These are phyloP conservation scores for Cheiracanthium punctorium DNA, from an alignment of 2,888 invertebrate species.

Conservation along the genomic window DNA sequence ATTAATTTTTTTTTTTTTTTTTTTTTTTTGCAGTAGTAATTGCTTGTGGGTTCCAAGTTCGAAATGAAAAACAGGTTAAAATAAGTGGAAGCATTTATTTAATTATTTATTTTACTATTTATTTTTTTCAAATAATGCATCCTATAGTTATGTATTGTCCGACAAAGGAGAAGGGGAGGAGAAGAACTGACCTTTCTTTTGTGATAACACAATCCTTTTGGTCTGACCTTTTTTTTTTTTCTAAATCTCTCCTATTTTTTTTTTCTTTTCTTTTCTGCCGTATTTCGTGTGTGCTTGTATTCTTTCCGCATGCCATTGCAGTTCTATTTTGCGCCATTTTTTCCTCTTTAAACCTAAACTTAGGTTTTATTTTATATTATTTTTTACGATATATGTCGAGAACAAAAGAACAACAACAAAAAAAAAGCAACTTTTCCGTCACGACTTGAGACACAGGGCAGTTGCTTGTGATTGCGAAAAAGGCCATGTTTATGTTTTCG, in stretches of 20 bases:
- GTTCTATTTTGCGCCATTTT: not conserved
- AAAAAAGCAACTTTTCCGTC: not conserved
- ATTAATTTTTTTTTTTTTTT: too few species aligned
- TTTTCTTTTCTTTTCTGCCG: not conserved
- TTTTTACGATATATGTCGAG: not conserved
- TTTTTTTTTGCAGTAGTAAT: too few species aligned
- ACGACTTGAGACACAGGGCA: not conserved
- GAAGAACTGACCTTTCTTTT: not conserved
- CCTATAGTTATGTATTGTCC: too few species aligned
- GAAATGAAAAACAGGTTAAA: too few species aligned
- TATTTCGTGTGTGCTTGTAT: not conserved
- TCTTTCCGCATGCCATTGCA: not conserved
- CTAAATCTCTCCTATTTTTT: not conserved
- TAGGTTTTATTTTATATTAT: too few species aligned
- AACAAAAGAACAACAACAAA: not conserved
- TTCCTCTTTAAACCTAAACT: not conserved
- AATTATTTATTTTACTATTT: too few species aligned
- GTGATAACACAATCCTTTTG: not conserved
- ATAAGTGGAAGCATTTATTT: too few species aligned
- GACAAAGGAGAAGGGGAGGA: too few species aligned
- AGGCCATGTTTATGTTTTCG: not conserved
- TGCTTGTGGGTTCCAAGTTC: too few species aligned
- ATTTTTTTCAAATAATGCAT: too few species aligned
- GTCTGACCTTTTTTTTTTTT: not conserved
- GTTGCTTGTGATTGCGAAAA: not conserved